Conservation (phyloP, 1,140 invertebrate species). For the Mizuhopecten yessoensis region DNA sequence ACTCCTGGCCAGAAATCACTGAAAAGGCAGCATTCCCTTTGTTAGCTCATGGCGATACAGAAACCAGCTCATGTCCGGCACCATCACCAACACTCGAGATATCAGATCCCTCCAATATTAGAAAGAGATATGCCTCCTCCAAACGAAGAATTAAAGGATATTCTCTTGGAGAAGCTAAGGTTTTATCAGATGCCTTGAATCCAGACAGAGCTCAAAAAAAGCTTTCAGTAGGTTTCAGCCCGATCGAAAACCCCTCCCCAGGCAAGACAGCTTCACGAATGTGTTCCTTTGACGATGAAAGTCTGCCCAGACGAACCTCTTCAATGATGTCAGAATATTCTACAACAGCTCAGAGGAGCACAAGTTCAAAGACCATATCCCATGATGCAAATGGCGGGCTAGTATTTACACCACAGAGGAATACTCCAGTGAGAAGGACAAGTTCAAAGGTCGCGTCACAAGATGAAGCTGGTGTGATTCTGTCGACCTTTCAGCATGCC, state of each 20-base stretch:
- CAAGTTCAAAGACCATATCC: neutral
- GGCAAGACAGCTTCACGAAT: neutral
- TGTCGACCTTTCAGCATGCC: neutral
- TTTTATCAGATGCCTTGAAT: neutral
- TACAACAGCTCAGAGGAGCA: neutral
- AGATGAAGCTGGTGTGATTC: slow-evolving; percentile 13
- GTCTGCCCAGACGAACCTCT: neutral
- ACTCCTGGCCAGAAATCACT: neutral
- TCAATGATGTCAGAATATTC: neutral
- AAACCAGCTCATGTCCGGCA: too few species aligned
- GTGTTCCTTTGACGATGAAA: neutral
- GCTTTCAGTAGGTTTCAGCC: neutral
- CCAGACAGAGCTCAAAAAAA: neutral
- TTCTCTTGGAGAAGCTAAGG: neutral
- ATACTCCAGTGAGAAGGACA: neutral
- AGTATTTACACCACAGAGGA: neutral
- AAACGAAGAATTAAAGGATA: neutral
- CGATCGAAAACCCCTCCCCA: neutral
- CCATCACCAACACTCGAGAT: neutral
- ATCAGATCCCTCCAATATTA: neutral
- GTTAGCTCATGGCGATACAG: too few species aligned
- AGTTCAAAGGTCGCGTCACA: neutral
- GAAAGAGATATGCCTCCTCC: neutral
- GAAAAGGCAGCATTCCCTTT: neutral
- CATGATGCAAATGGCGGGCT: neutral